phyloP scores from a whole-genome alignment of 2,113 vertebrate species.

The Nicator chloris region DNA sequence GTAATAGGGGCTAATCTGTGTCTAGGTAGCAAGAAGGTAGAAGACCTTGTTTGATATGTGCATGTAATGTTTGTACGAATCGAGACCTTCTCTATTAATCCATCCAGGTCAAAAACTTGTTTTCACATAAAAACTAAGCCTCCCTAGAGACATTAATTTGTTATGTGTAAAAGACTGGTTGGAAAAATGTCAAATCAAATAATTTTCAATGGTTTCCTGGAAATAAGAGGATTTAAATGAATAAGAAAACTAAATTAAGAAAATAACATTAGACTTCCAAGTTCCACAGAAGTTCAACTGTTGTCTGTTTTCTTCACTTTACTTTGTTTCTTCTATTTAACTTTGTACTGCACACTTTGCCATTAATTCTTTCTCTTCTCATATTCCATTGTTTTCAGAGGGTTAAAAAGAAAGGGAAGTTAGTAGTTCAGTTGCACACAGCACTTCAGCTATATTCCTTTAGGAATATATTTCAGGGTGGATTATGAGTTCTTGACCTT shows the following conservation, averaged over 20 bases:
- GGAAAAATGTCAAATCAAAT: neutral
- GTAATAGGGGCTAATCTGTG: neutral
- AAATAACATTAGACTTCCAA: neutral
- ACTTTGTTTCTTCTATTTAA: neutral
- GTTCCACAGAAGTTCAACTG: neutral
- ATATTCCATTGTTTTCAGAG: neutral
- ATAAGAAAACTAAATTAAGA: neutral
- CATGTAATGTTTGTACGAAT: neutral
- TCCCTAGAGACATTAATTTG: neutral
- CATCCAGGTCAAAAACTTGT: neutral
- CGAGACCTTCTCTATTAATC: neutral
- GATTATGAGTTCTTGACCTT: neutral
- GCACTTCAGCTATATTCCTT: neutral
- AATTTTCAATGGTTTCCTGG: neutral
- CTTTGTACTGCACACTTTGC: neutral
- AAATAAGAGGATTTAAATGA: neutral
- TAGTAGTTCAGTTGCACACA: neutral
- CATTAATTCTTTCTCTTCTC: neutral
- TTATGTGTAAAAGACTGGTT: neutral
- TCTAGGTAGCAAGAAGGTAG: neutral
- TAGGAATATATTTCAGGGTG: neutral
- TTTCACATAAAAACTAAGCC: neutral
- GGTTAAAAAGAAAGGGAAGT: neutral
- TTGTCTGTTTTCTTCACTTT: neutral
- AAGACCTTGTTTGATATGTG: neutral